These are phyloP conservation scores for Centropus bengalensis DNA, from an alignment of 2,113 vertebrate genomes.

Conservation along the genomic window DNA sequence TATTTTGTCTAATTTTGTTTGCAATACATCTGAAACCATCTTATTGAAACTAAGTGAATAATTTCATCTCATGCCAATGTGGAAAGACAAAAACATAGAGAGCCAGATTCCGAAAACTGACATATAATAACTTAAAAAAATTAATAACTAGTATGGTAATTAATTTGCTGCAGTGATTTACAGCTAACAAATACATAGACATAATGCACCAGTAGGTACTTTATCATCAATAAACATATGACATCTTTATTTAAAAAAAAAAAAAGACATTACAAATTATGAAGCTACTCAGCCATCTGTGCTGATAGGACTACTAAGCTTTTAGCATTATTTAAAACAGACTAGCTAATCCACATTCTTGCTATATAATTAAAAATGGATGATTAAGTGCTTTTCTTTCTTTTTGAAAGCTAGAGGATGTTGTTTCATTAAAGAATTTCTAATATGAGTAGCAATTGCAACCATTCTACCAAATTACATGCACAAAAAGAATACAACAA, in stretches of 20 bases:
- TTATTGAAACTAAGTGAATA: neutral
- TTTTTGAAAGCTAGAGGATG: neutral
- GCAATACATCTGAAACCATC: neutral
- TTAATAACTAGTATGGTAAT: neutral
- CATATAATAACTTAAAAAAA: neutral
- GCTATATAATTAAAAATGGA: neutral
- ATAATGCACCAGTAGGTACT: neutral
- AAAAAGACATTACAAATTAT: slow-evolving; percentile 25
- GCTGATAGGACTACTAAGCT: neutral
- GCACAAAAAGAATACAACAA: neutral
- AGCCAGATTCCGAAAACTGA: neutral
- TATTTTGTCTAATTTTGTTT: neutral
- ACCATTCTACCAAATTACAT: neutral
- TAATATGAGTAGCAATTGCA: neutral
- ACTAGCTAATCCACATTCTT: slow-evolving; percentile 4
- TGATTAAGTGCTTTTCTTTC: neutral
- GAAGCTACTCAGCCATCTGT: slow-evolving; percentile 48
- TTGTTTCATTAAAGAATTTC: neutral
- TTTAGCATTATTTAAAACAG: slow-evolving; percentile 41
- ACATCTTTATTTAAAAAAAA: slow-evolving; percentile 26
- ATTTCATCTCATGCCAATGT: neutral
- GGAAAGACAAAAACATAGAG: neutral
- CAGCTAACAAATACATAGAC: slow-evolving; percentile 15
- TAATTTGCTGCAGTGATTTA: slow-evolving; percentile 30
- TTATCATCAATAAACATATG: slow-evolving; percentile 58